Percentiles rank a stretch among this genome's conserved stretches.
These are phyloP conservation scores for Platysternon megacephalum DNA, from an alignment of 2,113 vertebrate species.

Conservation along the genomic window DNA sequence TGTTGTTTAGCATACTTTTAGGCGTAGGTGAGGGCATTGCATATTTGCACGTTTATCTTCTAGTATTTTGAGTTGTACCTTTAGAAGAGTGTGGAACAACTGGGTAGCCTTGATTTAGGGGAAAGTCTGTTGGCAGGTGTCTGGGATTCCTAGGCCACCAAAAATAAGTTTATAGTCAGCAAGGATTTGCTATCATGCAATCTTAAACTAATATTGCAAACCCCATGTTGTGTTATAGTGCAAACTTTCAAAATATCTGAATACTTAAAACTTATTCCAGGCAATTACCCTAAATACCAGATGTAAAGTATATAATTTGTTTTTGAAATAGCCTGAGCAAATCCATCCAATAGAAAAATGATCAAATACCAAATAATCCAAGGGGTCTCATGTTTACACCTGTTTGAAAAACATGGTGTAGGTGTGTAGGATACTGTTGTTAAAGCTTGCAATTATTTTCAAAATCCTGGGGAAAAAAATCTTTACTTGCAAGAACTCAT, in stretches of 20 bases:
- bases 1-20: too few relatives aligned
- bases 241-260: not conserved
- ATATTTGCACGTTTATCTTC: not conserved
- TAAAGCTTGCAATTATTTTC: not conserved
- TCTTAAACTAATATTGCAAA: not conserved
- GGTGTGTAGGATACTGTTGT: accelerated
- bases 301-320: not conserved
- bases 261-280: not conserved
- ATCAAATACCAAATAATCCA: not conserved
- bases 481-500: not conserved
- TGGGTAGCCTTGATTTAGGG: not conserved
- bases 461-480: not conserved
- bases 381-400: accelerated
- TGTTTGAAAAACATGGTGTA: not conserved
- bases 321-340: not conserved
- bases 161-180: not conserved
- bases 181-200: not conserved
- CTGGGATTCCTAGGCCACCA: not conserved
- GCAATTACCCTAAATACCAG: not conserved
- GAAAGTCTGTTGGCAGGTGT: not conserved
- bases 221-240: not conserved
- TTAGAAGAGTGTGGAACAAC: not conserved
- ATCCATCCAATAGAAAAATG: accelerated
- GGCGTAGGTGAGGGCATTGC: not conserved
- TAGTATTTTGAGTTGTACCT: not conserved